These are phyloP conservation scores for Saxidomus purpurata DNA, from an alignment of 1,140 invertebrate genomes.

Conservation along the genomic window DNA sequence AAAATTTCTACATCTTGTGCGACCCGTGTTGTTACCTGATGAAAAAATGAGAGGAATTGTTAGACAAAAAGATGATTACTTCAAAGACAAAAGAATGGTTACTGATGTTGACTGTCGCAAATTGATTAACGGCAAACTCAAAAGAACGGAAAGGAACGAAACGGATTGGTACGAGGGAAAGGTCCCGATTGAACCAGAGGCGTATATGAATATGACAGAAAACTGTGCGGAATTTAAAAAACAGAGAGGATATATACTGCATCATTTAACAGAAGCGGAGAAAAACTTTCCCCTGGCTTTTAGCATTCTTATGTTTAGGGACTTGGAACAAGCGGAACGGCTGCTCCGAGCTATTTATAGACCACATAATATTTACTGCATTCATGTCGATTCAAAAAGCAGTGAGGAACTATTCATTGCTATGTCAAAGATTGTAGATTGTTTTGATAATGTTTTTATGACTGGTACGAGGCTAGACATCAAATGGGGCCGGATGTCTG, in stretches of 20 bases:
- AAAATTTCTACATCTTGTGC: neutral
- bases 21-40: neutral
- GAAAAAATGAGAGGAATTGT: neutral
- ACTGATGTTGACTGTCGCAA: neutral
- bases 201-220: no score
- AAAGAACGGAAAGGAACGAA: neutral
- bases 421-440: constrained; percentile 70
- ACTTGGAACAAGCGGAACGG: constrained; percentile 78
- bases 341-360: constrained; percentile 81
- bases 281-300: no score
- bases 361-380: constrained; percentile 84
- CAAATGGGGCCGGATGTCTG: constrained; percentile 70
- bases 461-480: constrained; percentile 71
- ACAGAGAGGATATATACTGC: no score
- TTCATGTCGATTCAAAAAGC: constrained; percentile 82
- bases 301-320: constrained; percentile 69
- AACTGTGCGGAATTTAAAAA: no score
- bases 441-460: constrained; percentile 83
- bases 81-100: neutral
- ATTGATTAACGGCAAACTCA: neutral
- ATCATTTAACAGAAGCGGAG: no score
- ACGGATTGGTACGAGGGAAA: neutral
- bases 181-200: no score
- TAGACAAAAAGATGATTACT: neutral
- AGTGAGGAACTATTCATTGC: constrained; percentile 63